Evolutionary conservation across 2,888 invertebrate species (phyloP).

Genomic region (Drosophila histrio): DNA sequence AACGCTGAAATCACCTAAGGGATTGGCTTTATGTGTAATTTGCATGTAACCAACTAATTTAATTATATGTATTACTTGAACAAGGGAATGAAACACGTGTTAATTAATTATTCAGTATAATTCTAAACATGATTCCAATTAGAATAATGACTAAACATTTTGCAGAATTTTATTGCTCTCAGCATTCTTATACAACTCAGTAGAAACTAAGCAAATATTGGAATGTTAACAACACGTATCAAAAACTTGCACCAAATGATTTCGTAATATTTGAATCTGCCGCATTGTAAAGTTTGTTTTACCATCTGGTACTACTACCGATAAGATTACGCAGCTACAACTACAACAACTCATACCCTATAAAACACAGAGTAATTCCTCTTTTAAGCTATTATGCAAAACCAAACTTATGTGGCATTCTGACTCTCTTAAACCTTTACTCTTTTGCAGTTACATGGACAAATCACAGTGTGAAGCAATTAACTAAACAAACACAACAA

Average conservation of each 20-base stretch:
- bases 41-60: not conserved
- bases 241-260: constrained; percentile 4
- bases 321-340: constrained; percentile 63
- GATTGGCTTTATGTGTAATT: not conserved
- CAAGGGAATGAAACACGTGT: not conserved
- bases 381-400: not conserved
- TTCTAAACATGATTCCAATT: not conserved
- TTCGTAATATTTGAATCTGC: constrained; percentile 26
- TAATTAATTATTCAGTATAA: constrained; percentile 1
- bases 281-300: constrained; percentile 28
- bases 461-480: constrained; percentile 11
- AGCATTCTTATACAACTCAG: not conserved
- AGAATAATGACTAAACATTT: not conserved
- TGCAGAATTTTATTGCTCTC: not conserved
- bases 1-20: not conserved
- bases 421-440: not conserved
- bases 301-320: constrained; percentile 31
- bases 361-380: not conserved
- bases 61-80: not conserved
- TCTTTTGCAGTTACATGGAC: not conserved
- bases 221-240: not conserved
- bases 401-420: not conserved
- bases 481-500: not conserved
- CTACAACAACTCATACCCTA: too few relatives aligned
- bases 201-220: constrained; percentile 26